phyloP scores from a whole-genome alignment of 2,113 vertebrate species.

The Thermophis baileyi region DNA sequence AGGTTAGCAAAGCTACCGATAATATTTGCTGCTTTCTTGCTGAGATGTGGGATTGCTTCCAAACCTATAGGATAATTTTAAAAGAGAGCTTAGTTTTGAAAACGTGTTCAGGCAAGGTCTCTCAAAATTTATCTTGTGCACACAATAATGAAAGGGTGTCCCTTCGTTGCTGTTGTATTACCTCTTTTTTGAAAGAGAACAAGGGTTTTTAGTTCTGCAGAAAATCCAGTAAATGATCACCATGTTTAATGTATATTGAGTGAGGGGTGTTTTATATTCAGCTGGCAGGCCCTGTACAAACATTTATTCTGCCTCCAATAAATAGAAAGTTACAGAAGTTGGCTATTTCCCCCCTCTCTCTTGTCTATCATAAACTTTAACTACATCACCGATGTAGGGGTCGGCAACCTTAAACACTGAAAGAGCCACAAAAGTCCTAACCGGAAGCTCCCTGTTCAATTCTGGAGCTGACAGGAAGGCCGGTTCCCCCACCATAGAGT shows the following conservation, averaged over 20 bases:
- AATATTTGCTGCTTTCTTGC: background rate
- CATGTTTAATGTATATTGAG: conserved; percentile 60
- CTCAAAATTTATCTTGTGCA: conserved; percentile 53
- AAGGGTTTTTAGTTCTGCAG: conserved; percentile 40
- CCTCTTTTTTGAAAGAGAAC: conserved; percentile 56
- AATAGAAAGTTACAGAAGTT: conserved; percentile 57
- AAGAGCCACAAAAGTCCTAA: no score
- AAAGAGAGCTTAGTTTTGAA: conserved; percentile 14
- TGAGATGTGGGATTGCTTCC: background rate
- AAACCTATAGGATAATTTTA: background rate
- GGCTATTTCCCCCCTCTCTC: conserved; percentile 44
- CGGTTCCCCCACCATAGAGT: no score
- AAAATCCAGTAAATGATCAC: conserved; percentile 59
- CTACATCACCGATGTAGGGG: conserved; percentile 40
- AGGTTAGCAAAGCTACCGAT: background rate
- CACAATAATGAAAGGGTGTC: conserved; percentile 41
- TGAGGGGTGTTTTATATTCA: conserved; percentile 64
- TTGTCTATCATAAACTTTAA: conserved; percentile 44
- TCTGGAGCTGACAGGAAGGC: no score
- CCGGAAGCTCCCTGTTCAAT: no score
- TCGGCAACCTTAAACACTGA: no score
- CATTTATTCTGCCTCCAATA: conserved; percentile 64
- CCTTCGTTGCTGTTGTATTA: conserved; percentile 51
- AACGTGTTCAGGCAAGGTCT: conserved; percentile 43
- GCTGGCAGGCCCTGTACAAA: conserved; percentile 63